phyloP scores from a whole-genome alignment of 2,888 invertebrate species.

The Ophioninae sp. region DNA sequence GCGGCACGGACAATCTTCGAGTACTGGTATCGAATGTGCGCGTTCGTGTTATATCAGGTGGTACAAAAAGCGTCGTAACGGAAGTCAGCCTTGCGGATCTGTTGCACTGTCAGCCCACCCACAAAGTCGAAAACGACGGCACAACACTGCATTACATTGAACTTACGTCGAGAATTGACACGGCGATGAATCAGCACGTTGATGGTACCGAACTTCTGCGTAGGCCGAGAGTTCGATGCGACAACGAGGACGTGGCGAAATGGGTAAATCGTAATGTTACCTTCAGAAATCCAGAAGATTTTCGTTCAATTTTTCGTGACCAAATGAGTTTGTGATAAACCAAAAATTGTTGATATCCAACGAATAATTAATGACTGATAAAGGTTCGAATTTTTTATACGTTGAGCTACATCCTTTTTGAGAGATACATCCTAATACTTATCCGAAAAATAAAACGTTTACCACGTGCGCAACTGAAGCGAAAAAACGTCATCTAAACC shows the following conservation, averaged over 20 bases:
- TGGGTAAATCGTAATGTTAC: conserved; percentile 81
- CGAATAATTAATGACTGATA: neutral
- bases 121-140: conserved; percentile 81
- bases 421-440: neutral
- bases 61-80: conserved; percentile 79
- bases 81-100: conserved; percentile 82
- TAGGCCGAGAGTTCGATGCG: conserved; percentile 90
- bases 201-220: conserved; percentile 83
- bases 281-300: neutral
- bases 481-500: conserved; percentile 22
- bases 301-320: neutral
- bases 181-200: conserved; percentile 79
- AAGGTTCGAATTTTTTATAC: neutral
- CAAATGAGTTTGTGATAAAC: neutral
- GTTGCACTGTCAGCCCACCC: conserved; percentile 85
- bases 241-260: conserved; percentile 86
- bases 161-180: conserved; percentile 82
- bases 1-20: conserved; percentile 90
- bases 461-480: neutral
- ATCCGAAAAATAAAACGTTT: neutral
- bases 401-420: no score
- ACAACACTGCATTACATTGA: conserved; percentile 86
- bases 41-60: conserved; percentile 84
- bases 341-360: neutral
- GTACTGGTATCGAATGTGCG: conserved; percentile 90